A percentile compares a stretch with the other conserved stretches of the same genome.
phyloP scores from a whole-genome alignment of 2,888 invertebrate species.

The Drosophila infuscata region DNA sequence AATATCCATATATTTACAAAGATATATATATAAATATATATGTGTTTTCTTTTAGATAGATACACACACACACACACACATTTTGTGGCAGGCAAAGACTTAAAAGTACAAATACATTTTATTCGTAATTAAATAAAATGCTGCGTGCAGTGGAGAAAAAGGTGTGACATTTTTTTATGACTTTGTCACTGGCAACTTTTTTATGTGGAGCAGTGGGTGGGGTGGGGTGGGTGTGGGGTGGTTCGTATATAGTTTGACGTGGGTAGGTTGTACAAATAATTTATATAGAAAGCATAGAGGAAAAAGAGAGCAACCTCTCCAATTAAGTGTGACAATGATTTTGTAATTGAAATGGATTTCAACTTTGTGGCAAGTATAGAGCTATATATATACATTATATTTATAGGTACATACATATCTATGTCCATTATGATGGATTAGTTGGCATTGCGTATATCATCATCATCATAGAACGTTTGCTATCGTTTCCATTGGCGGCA shows the following conservation, averaged over 20 bases:
- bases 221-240: neutral
- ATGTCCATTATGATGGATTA: slow-evolving; percentile 61
- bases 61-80: neutral
- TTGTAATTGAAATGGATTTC: slow-evolving; percentile 33
- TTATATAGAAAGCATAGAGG: slow-evolving; percentile 48
- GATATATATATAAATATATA: slow-evolving; percentile 12
- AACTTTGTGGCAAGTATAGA: neutral
- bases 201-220: neutral
- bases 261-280: slow-evolving; percentile 42
- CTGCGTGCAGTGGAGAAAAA: slow-evolving; percentile 48
- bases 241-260: neutral
- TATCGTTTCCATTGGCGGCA: slow-evolving; percentile 54
- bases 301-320: neutral
- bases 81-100: slow-evolving; percentile 12
- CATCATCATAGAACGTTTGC: neutral
- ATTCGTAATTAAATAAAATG: slow-evolving; percentile 74
- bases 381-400: neutral
- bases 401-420: neutral
- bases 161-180: slow-evolving; percentile 82
- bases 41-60: slow-evolving; percentile 9
- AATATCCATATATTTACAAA: neutral
- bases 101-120: slow-evolving; percentile 49
- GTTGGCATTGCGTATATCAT: slow-evolving; percentile 47
- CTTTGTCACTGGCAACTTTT: slow-evolving; percentile 73
- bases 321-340: slow-evolving; percentile 28